Evolutionary conservation across 2,888 invertebrate species (phyloP).

Genomic region (Phorcus lineatus): DNA sequence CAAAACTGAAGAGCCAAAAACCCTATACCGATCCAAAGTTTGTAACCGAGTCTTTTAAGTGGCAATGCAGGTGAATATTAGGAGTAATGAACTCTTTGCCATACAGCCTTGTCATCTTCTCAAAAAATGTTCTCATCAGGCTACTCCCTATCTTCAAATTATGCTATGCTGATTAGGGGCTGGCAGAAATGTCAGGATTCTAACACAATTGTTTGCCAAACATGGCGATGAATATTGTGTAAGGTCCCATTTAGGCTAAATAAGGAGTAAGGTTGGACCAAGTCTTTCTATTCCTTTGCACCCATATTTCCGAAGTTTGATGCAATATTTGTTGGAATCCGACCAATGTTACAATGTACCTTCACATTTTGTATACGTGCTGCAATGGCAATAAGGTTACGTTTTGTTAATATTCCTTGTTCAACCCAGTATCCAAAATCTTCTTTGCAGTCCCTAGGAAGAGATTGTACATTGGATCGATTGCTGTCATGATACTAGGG

Average conservation of each 20-base stretch:
- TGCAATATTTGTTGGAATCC: not conserved
- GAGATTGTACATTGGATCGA: not conserved
- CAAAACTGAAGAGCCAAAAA: not conserved
- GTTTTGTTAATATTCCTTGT: not conserved
- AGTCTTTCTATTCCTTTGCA: not conserved
- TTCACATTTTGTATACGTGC: no score
- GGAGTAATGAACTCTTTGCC: not conserved
- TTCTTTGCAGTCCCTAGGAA: not conserved
- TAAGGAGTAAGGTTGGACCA: not conserved
- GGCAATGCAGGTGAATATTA: not conserved
- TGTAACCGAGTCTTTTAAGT: not conserved
- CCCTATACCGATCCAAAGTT: not conserved
- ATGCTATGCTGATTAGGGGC: not conserved
- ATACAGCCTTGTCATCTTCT: not conserved
- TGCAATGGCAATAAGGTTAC: no score
- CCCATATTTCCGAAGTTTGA: not conserved
- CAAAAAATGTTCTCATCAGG: not conserved
- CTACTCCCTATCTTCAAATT: not conserved
- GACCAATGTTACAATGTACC: no score
- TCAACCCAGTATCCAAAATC: not conserved
- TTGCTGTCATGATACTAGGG: not conserved
- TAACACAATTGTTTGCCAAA: not conserved
- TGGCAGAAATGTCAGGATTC: not conserved
- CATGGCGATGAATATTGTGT: not conserved
- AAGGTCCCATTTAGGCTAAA: not conserved